Evolutionary conservation across 1,140 invertebrate species (phyloP).

Genomic region (Trissolcus basalis): DNA sequence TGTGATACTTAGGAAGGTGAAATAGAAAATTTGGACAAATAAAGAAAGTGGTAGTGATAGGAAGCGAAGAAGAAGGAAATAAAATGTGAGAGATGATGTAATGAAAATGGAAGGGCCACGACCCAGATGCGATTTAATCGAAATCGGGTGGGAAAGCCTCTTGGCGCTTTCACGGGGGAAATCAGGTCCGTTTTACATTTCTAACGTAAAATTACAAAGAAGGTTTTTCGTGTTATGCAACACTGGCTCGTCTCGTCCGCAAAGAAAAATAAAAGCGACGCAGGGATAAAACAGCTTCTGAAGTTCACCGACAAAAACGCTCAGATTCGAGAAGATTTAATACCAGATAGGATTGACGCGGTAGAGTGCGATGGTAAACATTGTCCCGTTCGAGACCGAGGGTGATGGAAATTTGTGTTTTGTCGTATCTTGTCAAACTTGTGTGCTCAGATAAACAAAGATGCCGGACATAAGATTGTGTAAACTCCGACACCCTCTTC

Average conservation of each 20-base stretch:
- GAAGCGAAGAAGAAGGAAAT: too few species aligned
- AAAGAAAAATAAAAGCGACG: constrained; percentile 29
- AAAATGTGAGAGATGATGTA: neutral
- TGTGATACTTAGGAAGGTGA: too few species aligned
- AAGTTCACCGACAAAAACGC: constrained; percentile 33
- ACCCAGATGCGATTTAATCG: constrained; percentile 44
- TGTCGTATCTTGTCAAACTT: constrained; percentile 61
- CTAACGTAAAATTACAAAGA: constrained; percentile 18
- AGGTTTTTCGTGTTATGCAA: constrained; percentile 23
- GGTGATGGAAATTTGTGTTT: constrained; percentile 65
- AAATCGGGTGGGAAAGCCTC: constrained; percentile 12
- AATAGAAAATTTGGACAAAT: too few species aligned
- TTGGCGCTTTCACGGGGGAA: constrained; percentile 25
- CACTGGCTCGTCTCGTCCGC: constrained; percentile 4
- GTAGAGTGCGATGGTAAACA: constrained; percentile 65
- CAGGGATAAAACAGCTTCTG: constrained; percentile 26
- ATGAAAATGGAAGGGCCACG: constrained; percentile 10
- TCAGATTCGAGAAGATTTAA: constrained; percentile 69
- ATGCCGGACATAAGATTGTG: constrained; percentile 49
- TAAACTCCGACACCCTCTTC: constrained; percentile 62
- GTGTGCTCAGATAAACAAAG: constrained; percentile 64
- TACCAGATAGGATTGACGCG: constrained; percentile 71
- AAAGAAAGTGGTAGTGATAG: neutral
- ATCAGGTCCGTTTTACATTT: constrained; percentile 61
- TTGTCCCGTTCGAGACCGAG: constrained; percentile 18